Evolutionary conservation across 2,797 vertebrate species (phyloP), one percentile per base, ranked within the genome.

Genomic region (Euthynnus affinis): DNA sequence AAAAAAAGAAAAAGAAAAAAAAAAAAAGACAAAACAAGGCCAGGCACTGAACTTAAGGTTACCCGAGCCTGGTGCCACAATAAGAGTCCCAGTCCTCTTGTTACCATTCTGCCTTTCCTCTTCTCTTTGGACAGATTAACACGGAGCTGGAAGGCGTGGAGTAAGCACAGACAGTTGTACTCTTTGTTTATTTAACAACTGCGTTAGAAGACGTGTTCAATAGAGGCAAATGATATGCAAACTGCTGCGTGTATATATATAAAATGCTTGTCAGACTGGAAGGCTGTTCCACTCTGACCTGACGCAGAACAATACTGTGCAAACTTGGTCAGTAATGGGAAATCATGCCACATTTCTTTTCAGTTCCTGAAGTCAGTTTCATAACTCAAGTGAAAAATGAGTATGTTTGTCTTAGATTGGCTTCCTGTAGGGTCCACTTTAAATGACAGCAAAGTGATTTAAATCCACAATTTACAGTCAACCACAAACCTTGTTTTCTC

Each of bases 1-100:
- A 32, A 56, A 34, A 29, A 25, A 20, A 13, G 27, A 12, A 56
- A 66, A 18, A 44, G 44, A 69, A n/a, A 34, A 29, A 25, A 20
- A 13, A 32, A 12, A 56, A 66, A 18, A 44, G 44, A 69, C 23
- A 22, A 61, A 64, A 42, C 46, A 27, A 58, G 68, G 32, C 34
- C 68, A 51, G 58, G 61, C 64, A 57, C 57, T 82, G 80, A 81
- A 81, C 76, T 82, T 72, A 76, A 81, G 88, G 84, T 90, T 89
- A 91, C 88, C 80, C 46, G 84, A 89, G 87, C 49, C 65, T 34
- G 67, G 74, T 78, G 85, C 59, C 75, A 80, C 82, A 74, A 70
- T 82, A 60, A 75, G 82, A 81, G 74, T 51, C 69, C 42, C 42
- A 37, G 76, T 58, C 62, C 80, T 84, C 80, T 70, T 77, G 85